Percentiles rank a stretch among this genome's conserved stretches.
These are phyloP conservation scores for Lasioglossum leucozonium DNA, from an alignment of 2,888 invertebrate genomes.

Conservation along the genomic window DNA sequence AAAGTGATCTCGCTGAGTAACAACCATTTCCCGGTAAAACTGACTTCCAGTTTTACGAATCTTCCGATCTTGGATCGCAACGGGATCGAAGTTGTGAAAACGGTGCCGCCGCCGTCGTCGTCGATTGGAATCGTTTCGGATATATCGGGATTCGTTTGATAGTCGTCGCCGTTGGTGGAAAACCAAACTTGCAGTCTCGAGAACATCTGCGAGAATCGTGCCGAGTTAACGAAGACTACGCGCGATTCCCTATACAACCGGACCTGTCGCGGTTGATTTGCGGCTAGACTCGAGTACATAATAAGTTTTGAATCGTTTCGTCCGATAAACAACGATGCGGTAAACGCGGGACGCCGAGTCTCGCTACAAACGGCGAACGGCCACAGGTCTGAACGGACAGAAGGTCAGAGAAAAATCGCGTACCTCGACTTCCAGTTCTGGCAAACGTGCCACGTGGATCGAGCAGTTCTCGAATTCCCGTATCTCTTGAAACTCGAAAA, in stretches of 20 bases:
- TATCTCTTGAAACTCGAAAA: conserved; percentile 92
- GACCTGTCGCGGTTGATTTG: too few species aligned
- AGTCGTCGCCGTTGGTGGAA: conserved; percentile 91
- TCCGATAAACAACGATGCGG: too few species aligned
- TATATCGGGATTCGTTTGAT: conserved; percentile 89
- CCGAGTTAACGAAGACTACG: background rate
- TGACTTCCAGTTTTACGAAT: conserved; percentile 90
- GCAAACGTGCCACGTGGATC: conserved; percentile 86
- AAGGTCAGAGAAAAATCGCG: background rate
- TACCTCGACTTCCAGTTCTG: conserved; percentile 92
- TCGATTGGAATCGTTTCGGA: conserved; percentile 87
- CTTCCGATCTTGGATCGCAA: conserved; percentile 91
- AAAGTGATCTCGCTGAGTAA: conserved; percentile 95
- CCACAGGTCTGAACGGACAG: too few species aligned
- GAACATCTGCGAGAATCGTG: conserved; percentile 87
- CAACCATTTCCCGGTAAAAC: conserved; percentile 94
- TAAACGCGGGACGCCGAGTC: too few species aligned
- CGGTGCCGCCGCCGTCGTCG: background rate
- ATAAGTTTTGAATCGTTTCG: too few species aligned
- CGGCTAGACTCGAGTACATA: too few species aligned
- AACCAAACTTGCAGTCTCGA: conserved; percentile 91
- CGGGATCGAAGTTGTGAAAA: conserved; percentile 86
- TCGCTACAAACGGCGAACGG: too few species aligned
- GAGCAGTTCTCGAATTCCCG: conserved; percentile 88
- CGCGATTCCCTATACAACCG: too few species aligned